phyloP scores from a whole-genome alignment of 2,113 vertebrate genomes.

The Pelecanus crispus region DNA sequence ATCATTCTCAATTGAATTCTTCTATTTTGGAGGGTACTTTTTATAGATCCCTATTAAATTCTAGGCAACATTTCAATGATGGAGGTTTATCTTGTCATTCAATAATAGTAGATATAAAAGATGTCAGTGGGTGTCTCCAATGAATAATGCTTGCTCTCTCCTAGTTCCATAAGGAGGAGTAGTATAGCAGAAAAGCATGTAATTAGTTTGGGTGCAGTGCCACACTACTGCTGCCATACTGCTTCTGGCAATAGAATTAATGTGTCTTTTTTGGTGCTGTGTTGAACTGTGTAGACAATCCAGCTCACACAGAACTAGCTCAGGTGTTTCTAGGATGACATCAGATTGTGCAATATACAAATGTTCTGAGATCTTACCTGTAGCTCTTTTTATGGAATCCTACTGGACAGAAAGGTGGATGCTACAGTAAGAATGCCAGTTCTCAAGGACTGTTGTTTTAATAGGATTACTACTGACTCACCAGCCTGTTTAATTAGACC shows the following conservation, averaged over 20 bases:
- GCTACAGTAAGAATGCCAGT: not conserved
- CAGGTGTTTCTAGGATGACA: not conserved
- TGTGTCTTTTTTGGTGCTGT: not conserved
- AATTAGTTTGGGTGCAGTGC: not conserved
- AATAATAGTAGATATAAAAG: not conserved
- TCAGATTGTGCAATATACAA: not conserved
- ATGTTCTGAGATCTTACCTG: not conserved
- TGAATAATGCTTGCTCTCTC: not conserved
- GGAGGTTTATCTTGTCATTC: conserved; percentile 4
- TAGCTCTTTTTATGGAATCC: not conserved
- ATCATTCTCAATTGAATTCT: not conserved
- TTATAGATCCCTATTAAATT: conserved; percentile 7
- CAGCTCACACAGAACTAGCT: not conserved
- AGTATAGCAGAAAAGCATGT: not conserved
- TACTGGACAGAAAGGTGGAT: not conserved
- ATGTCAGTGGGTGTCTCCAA: not conserved
- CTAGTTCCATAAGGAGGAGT: not conserved
- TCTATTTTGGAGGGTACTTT: conserved; percentile 4
- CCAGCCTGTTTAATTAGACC: conserved; percentile 39
- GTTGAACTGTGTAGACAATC: not conserved
- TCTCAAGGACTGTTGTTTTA: conserved; percentile 17
- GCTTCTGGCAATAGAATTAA: not conserved
- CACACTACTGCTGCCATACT: not conserved
- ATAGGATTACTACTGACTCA: conserved; percentile 44
- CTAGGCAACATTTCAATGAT: not conserved